phyloP scores from a whole-genome alignment of 2,113 vertebrate species.

The Cygnus buccinator region DNA sequence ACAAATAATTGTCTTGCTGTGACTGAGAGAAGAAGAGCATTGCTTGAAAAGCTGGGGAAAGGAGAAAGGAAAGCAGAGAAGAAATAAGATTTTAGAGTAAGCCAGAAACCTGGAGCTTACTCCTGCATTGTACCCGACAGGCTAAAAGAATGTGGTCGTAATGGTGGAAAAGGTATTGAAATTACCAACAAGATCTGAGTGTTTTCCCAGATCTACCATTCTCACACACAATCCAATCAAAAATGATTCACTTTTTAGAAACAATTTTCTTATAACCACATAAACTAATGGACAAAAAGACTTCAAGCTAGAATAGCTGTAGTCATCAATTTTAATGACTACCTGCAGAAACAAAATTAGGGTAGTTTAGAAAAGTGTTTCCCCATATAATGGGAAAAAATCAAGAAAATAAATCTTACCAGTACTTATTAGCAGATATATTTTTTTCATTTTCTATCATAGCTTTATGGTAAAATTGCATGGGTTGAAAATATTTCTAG shows the following conservation, averaged over 20 bases:
- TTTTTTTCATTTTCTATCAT: neutral
- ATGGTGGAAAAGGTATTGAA: neutral
- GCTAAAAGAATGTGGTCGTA: neutral
- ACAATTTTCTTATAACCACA: neutral
- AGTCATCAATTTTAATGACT: neutral
- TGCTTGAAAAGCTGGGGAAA: neutral
- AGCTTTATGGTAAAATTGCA: neutral
- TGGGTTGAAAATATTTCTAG: neutral
- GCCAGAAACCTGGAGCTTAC: neutral
- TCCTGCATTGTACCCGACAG: neutral
- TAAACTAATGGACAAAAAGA: neutral
- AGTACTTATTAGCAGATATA: neutral
- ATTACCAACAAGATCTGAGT: neutral
- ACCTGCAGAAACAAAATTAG: neutral
- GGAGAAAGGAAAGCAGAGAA: neutral
- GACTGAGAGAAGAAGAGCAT: neutral
- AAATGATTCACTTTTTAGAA: neutral
- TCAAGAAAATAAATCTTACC: neutral
- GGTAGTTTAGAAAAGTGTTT: neutral
- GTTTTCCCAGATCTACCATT: neutral
- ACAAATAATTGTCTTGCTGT: neutral
- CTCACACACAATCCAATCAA: neutral
- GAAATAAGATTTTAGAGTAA: neutral
- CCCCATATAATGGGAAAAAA: neutral
- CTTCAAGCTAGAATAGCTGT: neutral